These are phyloP conservation scores for Nemapogon koenigi DNA, from an alignment of 2,888 invertebrate species.

Conservation along the genomic window DNA sequence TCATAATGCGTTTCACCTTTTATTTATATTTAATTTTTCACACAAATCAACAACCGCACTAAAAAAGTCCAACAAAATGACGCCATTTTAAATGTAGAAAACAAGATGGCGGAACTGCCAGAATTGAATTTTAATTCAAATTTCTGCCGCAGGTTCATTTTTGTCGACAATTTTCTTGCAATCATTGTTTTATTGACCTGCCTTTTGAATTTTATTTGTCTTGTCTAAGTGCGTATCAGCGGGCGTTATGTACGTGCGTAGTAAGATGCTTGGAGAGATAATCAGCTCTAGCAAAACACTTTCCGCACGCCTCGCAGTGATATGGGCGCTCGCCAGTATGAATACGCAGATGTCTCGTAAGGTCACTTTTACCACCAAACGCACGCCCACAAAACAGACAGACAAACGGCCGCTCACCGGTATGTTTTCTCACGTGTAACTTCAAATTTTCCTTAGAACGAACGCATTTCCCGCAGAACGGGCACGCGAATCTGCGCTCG, in stretches of 20 bases:
- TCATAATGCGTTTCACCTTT: no score
- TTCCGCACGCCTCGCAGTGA: slow-evolving; percentile 91
- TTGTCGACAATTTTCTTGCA: no score
- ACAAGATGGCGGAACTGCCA: no score
- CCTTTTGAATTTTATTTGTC: no score
- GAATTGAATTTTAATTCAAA: no score
- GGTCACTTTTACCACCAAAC: slow-evolving; percentile 87
- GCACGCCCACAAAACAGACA: slow-evolving; percentile 89
- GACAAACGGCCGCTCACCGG: slow-evolving; percentile 88
- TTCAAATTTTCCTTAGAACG: slow-evolving; percentile 88
- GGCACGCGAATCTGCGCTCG: slow-evolving; percentile 83
- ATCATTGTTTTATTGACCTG: no score
- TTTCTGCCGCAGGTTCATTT: no score
- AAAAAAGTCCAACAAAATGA: no score
- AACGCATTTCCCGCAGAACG: slow-evolving; percentile 89
- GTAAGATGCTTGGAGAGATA: slow-evolving; percentile 91
- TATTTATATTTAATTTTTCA: no score
- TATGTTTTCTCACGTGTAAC: slow-evolving; percentile 85
- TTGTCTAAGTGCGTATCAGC: slow-evolving; percentile 36
- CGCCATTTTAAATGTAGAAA: no score
- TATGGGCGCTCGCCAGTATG: slow-evolving; percentile 91
- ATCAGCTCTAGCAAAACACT: slow-evolving; percentile 89
- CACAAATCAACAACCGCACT: no score
- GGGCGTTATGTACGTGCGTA: slow-evolving; percentile 83
- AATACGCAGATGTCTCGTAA: slow-evolving; percentile 85